These are phyloP conservation scores for Zaprionus bogoriensis DNA, from an alignment of 2,888 invertebrate genomes.

Conservation along the genomic window DNA sequence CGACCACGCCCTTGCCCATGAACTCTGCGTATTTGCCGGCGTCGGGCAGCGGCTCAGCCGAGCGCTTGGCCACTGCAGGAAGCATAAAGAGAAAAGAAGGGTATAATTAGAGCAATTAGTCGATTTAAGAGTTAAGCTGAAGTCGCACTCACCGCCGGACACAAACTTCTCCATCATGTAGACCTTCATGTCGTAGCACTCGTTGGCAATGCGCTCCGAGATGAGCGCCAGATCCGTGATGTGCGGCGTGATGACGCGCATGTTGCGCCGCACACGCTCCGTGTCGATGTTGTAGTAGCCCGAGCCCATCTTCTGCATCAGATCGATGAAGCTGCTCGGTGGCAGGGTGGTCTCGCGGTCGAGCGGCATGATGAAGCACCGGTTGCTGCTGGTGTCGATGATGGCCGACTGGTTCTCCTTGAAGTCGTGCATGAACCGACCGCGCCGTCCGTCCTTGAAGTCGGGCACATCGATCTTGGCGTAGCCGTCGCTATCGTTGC, in stretches of 20 bases:
- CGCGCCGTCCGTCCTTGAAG: slow-evolving; percentile 90
- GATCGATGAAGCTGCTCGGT: slow-evolving; percentile 91
- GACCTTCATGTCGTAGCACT: slow-evolving; percentile 88
- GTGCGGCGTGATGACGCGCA: slow-evolving; percentile 89
- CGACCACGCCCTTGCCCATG: slow-evolving; percentile 89
- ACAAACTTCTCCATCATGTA: slow-evolving; percentile 89
- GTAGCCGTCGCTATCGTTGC: slow-evolving; percentile 86
- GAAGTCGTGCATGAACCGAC: slow-evolving; percentile 96
- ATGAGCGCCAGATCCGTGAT: slow-evolving; percentile 86
- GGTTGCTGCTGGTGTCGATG: slow-evolving; percentile 88
- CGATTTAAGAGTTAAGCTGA: background rate
- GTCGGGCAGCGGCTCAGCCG: slow-evolving; percentile 81
- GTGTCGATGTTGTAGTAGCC: slow-evolving; percentile 93
- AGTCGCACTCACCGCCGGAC: slow-evolving; percentile 85
- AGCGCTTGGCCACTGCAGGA: slow-evolving; percentile 87
- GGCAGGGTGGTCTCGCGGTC: slow-evolving; percentile 90
- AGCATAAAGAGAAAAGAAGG: background rate
- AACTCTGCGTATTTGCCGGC: slow-evolving; percentile 89
- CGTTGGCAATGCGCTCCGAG: slow-evolving; percentile 88
- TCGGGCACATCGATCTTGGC: slow-evolving; percentile 94
- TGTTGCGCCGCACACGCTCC: slow-evolving; percentile 88
- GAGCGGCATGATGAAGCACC: slow-evolving; percentile 96
- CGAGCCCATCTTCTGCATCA: slow-evolving; percentile 90
- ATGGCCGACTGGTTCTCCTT: slow-evolving; percentile 89
- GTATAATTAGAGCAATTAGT: background rate